Evolutionary conservation across 1,140 invertebrate genomes (phyloP).

Genomic region (Samia ricini): DNA sequence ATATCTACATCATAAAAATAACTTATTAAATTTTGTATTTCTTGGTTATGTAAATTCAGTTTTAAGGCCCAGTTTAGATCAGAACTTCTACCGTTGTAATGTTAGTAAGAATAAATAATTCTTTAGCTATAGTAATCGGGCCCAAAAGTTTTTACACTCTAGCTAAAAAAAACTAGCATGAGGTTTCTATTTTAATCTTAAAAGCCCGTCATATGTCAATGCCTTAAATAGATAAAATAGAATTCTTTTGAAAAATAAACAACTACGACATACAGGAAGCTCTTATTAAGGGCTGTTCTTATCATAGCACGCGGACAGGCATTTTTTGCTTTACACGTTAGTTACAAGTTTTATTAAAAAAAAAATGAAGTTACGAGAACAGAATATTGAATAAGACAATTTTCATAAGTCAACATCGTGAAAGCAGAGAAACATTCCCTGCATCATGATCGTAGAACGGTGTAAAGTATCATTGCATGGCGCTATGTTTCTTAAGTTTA

Average conservation of each 20-base stretch:
- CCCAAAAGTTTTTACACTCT: background rate
- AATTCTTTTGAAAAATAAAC: constrained; percentile 44
- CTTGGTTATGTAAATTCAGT: too few relatives aligned
- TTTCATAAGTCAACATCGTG: constrained; percentile 13
- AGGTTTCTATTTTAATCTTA: constrained; percentile 33
- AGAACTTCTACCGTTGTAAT: background rate
- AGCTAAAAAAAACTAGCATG: constrained; percentile 50
- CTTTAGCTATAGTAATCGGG: background rate
- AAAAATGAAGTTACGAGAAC: background rate
- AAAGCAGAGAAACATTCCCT: constrained; percentile 34
- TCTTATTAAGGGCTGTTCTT: constrained; percentile 40
- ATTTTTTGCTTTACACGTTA: constrained; percentile 44
- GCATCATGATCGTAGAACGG: constrained; percentile 17
- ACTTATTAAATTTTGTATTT: too few relatives aligned
- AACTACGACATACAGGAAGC: constrained; percentile 41
- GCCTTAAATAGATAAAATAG: constrained; percentile 52
- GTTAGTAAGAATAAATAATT: background rate
- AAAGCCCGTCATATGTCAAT: constrained; percentile 40
- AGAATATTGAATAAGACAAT: background rate
- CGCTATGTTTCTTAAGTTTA: constrained; percentile 6
- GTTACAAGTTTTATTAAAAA: constrained; percentile 39
- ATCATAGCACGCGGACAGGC: constrained; percentile 41
- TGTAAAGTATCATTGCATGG: constrained; percentile 30
- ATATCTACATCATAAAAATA: too few relatives aligned
- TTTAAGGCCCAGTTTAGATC: too few relatives aligned